Conservation (phyloP, 2,113 vertebrate genomes). For the Nyctibius bracteatus region DNA sequence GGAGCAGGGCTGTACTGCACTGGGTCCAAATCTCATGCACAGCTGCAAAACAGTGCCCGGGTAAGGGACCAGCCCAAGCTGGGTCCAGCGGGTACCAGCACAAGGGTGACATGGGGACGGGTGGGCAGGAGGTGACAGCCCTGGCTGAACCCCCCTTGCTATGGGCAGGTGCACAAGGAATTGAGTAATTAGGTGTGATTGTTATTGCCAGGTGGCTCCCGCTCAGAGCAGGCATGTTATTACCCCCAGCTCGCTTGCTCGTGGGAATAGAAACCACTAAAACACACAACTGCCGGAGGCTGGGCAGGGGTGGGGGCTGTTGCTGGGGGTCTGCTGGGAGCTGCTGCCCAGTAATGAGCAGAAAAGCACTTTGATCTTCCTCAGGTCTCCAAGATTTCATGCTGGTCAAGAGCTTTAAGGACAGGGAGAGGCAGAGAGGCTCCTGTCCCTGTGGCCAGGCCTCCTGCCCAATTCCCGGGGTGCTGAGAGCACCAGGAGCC, state of each 20-base stretch:
- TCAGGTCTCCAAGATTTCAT: background rate
- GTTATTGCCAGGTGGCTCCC: background rate
- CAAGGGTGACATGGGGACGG: background rate
- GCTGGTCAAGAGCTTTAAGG: background rate
- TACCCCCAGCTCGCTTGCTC: background rate
- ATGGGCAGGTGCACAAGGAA: background rate
- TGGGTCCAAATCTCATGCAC: accelerated
- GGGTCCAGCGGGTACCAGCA: background rate
- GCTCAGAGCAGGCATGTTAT: background rate
- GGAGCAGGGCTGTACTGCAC: background rate
- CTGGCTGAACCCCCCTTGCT: background rate
- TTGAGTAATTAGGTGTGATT: background rate
- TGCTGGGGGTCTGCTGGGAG: background rate
- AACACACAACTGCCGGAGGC: background rate
- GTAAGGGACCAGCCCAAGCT: background rate
- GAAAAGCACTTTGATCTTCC: background rate
- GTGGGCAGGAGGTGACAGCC: background rate
- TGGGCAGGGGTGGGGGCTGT: background rate
- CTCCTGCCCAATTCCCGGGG: accelerated
- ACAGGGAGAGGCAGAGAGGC: background rate
- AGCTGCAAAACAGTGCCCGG: accelerated
- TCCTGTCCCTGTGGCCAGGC: background rate
- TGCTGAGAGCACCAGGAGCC: background rate
- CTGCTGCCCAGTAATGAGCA: background rate
- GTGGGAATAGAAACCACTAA: background rate